phyloP scores from a whole-genome alignment of 2,113 vertebrate species.

The Nipponia nippon region DNA sequence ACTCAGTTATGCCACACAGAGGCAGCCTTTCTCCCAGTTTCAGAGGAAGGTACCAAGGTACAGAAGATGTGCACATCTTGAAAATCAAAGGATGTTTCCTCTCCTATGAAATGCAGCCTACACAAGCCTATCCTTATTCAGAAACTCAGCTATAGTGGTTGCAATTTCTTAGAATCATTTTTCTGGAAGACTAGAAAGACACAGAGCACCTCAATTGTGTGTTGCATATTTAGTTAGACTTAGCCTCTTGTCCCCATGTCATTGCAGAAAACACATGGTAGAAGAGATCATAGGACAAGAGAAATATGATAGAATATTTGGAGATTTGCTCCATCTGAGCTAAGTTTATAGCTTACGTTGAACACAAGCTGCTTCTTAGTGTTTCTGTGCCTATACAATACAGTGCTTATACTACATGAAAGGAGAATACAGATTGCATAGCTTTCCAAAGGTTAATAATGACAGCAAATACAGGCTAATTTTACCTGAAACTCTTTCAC shows the following conservation, averaged over 20 bases:
- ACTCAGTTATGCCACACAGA: constrained; percentile 5
- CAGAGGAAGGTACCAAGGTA: not conserved
- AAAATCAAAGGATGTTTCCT: not conserved
- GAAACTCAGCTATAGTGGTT: not conserved
- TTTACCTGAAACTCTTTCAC: not conserved
- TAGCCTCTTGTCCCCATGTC: not conserved
- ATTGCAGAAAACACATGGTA: not conserved
- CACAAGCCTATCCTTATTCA: not conserved
- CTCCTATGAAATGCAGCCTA: not conserved
- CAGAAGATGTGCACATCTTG: not conserved
- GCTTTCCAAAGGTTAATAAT: not conserved
- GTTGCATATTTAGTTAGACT: not conserved
- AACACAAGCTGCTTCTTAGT: not conserved
- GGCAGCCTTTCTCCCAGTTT: constrained; percentile 5
- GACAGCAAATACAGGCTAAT: not conserved
- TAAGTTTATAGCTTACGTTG: not conserved
- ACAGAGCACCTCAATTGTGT: not conserved
- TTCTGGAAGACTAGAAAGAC: not conserved
- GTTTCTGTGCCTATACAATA: not conserved
- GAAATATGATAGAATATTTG: not conserved
- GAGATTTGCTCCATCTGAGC: not conserved
- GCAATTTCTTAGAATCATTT: not conserved
- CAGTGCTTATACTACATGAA: fast-evolving
- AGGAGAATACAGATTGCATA: not conserved
- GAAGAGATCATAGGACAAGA: not conserved